Base-by-base conservation (phyloP, 2,797 vertebrate genomes). In the Crossoptilon crossoptilon region DNA sequence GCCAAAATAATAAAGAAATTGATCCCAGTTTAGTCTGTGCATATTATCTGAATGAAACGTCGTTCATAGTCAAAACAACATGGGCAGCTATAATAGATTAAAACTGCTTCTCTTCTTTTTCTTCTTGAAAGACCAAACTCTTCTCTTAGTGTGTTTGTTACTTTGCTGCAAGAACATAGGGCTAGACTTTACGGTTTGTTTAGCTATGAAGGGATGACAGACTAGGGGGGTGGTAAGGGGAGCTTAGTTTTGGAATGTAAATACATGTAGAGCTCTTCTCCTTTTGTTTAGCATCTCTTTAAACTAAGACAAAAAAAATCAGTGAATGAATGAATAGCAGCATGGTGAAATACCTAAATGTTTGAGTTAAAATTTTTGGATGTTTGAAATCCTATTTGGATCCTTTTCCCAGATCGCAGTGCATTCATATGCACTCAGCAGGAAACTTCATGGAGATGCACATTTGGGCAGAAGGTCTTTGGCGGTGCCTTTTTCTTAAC, bases 321-420 rank as follows among this genome's bases (percentile, higher is more conserved):
- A 97, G 97, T 96, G 97, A 97, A 97, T 98, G 97, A 98, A 97
- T 98, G 97, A 98, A 97, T 97, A 98, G 97, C 98, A 97, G 97
- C 97, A 96, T 98, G 97, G 97, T 96, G 97, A 98, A 98, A 98
- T 98, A 97, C 97, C 97, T 97, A 98, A 98, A 98, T 97, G 97
- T 97, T 97, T 97, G 97, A 98, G 97, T 97, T 97, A 97, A 98
- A 98, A 97, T 97, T 97, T 98, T 97, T 97, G 98, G 97, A 93
- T 97, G 97, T 98, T 98, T 98, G 97, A 98, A 98, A 98, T 98
- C 97, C 97, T 98, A 97, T 98, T 98, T 98, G 98, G 97, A 97
- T 98, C 97, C 95, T 98, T 98, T 98, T 98, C 97, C 97, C 97
- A 98, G 97, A 97, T 97, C 97, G 74, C 83, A 72, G 95, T 92